These are phyloP conservation scores for Anguilla megastoma DNA, from an alignment of 2,797 vertebrate species.

Conservation along the genomic window DNA sequence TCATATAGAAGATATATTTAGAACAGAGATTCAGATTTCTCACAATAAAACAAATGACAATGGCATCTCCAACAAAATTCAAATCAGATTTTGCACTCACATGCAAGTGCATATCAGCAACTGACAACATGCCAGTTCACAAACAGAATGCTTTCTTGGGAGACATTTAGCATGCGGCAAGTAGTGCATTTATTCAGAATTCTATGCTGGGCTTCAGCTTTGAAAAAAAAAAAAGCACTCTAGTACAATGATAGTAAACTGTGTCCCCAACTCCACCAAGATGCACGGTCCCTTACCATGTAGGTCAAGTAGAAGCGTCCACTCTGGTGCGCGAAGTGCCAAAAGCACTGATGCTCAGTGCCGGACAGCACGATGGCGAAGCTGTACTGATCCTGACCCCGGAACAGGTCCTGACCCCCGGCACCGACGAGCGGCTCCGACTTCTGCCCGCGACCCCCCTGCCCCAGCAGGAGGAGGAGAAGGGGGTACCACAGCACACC, in stretches of 20 bases:
- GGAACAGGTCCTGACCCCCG: conserved; percentile 73
- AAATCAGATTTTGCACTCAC: not conserved
- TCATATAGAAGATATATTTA: not conserved
- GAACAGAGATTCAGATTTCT: not conserved
- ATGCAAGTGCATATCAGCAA: not conserved
- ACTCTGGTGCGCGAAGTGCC: conserved; percentile 83
- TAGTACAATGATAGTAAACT: not conserved
- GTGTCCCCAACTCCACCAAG: no score
- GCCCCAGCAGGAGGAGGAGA: conserved; percentile 51
- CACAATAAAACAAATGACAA: not conserved
- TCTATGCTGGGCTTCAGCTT: not conserved
- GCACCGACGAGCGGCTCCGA: conserved; percentile 53
- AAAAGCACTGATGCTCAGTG: conserved; percentile 79
- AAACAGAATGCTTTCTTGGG: not conserved
- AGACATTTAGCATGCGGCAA: not conserved
- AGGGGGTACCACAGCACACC: conserved; percentile 22
- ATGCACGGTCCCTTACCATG: conserved; percentile 70
- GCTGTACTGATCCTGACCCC: conserved; percentile 79
- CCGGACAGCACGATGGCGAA: conserved; percentile 80
- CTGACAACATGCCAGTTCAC: not conserved
- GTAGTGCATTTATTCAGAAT: not conserved
- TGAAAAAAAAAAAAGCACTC: not conserved
- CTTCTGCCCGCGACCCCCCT: conserved; percentile 66
- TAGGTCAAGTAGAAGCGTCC: conserved; percentile 88
- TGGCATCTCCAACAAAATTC: not conserved